phyloP scores from a whole-genome alignment of 2,888 invertebrate genomes.

The Agonum fuliginosum region DNA sequence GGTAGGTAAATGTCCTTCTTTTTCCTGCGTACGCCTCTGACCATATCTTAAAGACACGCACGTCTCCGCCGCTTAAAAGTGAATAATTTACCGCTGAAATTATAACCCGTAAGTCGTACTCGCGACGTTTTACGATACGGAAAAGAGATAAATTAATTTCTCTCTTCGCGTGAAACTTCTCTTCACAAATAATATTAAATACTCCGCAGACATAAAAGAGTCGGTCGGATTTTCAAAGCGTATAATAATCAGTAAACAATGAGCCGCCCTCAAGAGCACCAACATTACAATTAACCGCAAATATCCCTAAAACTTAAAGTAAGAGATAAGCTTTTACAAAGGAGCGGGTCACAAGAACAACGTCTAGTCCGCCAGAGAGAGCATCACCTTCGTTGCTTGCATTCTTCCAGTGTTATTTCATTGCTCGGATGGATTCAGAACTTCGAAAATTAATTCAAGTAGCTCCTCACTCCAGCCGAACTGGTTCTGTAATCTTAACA shows the following conservation, averaged over 20 bases:
- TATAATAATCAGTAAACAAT: conserved; percentile 57
- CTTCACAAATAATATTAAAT: conserved; percentile 45
- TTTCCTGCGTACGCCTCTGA: background rate
- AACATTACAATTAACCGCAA: conserved; percentile 56
- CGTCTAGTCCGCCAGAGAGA: background rate
- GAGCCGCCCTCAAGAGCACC: conserved; percentile 21
- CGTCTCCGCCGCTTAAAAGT: conserved; percentile 36
- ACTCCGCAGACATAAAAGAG: conserved; percentile 47
- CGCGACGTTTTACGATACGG: conserved; percentile 56
- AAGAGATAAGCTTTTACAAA: conserved; percentile 57
- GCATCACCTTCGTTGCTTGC: background rate
- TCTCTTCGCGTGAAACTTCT: conserved; percentile 45
- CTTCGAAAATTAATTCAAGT: conserved; percentile 56
- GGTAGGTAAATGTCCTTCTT: background rate
- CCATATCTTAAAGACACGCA: background rate
- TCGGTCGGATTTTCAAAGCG: conserved; percentile 49
- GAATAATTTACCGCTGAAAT: conserved; percentile 55
- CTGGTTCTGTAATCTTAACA: conserved; percentile 52
- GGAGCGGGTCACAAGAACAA: conserved; percentile 53
- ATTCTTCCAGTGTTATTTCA: background rate
- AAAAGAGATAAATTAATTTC: conserved; percentile 55
- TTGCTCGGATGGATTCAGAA: conserved; percentile 38
- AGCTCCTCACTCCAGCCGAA: conserved; percentile 47
- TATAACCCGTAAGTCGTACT: conserved; percentile 42
- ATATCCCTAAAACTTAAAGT: conserved; percentile 53